A percentile compares a stretch with the other conserved stretches of the same genome.
phyloP scores from a whole-genome alignment of 2,113 vertebrate species.

The Brachypteracias leptosomus region DNA sequence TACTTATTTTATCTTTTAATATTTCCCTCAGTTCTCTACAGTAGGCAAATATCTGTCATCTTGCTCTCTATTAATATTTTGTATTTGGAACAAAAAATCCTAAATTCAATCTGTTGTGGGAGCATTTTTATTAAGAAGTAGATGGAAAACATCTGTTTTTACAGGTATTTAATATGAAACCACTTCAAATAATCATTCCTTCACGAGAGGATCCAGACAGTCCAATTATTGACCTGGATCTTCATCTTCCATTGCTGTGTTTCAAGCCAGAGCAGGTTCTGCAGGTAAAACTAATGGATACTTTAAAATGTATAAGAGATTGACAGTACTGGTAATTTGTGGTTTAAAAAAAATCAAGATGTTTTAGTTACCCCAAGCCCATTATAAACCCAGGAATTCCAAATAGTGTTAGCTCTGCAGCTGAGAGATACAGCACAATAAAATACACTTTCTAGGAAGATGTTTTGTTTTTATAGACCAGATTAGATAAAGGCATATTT shows the following conservation, averaged over 20 bases:
- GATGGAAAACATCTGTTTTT: neutral
- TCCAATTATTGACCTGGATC: conserved; percentile 87
- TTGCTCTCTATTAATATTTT: neutral
- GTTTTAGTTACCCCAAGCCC: neutral
- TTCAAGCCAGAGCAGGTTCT: conserved; percentile 85
- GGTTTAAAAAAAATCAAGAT: neutral
- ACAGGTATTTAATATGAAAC: conserved; percentile 85
- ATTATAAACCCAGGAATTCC: neutral
- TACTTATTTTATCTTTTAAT: neutral
- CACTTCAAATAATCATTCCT: conserved; percentile 87
- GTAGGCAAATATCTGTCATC: neutral
- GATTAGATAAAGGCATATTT: neutral
- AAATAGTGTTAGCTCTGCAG: neutral
- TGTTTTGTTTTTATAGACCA: neutral
- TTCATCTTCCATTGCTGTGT: conserved; percentile 89
- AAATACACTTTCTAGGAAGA: neutral
- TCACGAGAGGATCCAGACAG: conserved; percentile 83
- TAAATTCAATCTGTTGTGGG: neutral
- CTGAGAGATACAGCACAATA: neutral
- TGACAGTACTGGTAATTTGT: neutral
- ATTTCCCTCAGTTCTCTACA: neutral
- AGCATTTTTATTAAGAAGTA: neutral
- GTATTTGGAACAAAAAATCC: neutral
- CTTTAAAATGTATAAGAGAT: neutral
- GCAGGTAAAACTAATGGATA: conserved; percentile 74